A percentile compares a stretch with the other conserved stretches of the same genome.
Conservation (phyloP, 1,140 invertebrate species). For the Schlechtendalia chinensis region DNA sequence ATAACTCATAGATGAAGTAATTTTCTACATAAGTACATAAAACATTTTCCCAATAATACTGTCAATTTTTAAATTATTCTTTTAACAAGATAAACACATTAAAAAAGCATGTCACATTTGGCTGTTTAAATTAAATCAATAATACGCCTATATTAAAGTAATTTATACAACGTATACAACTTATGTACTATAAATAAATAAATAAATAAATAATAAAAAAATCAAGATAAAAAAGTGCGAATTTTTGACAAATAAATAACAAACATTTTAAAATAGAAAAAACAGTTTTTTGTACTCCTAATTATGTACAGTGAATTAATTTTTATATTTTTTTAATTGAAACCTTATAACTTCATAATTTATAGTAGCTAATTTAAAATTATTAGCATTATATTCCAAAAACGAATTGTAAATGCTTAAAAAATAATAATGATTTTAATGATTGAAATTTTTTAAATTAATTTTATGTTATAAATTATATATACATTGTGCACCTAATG, state of each 20-base stretch:
- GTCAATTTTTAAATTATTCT: constrained; percentile 38
- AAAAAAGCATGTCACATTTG: constrained; percentile 25
- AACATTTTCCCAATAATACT: constrained; percentile 48
- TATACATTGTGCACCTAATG: constrained; percentile 47
- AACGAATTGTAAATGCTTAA: constrained; percentile 49
- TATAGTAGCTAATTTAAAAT: constrained; percentile 49
- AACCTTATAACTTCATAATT: constrained; percentile 33
- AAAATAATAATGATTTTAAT: constrained; percentile 33
- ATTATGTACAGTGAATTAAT: constrained; percentile 40
- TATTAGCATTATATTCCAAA: constrained; percentile 49
- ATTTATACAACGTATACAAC: constrained; percentile 29
- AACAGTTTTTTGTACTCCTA: constrained; percentile 39
- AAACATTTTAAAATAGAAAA: constrained; percentile 48
- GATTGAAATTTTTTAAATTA: constrained; percentile 24
- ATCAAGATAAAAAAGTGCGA: constrained; percentile 47
- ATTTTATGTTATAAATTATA: background rate
- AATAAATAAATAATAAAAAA: constrained; percentile 49
- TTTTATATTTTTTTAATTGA: constrained; percentile 37
- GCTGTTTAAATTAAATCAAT: constrained; percentile 36
- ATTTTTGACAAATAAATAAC: constrained; percentile 50
- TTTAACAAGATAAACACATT: constrained; percentile 31
- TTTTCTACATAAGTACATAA: constrained; percentile 47
- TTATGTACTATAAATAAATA: constrained; percentile 45
- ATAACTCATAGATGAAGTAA: constrained; percentile 28
- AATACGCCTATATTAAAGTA: constrained; percentile 33